Conservation (phyloP, 2,797 vertebrate genomes). For the Anguilla megastoma region DNA sequence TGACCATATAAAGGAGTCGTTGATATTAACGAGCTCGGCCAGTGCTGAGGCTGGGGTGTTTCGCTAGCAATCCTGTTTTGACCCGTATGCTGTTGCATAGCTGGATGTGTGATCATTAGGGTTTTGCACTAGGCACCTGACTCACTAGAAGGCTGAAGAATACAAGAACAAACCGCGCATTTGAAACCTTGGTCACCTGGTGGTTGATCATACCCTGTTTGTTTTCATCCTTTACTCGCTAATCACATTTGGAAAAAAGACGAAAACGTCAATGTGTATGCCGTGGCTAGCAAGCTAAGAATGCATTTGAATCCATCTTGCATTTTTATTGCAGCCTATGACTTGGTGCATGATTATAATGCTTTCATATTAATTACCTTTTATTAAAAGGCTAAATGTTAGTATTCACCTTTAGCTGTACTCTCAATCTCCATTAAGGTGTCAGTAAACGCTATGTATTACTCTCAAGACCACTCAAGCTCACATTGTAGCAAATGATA, state of each 20-base stretch:
- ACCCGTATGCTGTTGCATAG: slow-evolving; percentile 58
- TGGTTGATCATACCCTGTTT: slow-evolving; percentile 44
- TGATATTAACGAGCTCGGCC: neutral
- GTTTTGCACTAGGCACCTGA: slow-evolving; percentile 32
- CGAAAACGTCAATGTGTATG: neutral
- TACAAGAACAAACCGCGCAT: slow-evolving; percentile 48
- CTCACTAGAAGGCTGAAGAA: slow-evolving; percentile 50
- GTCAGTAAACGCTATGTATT: neutral
- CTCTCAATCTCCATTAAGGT: neutral
- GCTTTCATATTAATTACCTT: neutral
- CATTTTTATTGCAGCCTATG: neutral
- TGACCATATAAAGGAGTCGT: slow-evolving; percentile 7
- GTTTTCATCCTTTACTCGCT: neutral
- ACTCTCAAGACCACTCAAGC: neutral
- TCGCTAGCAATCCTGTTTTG: slow-evolving; percentile 56
- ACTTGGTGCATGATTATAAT: neutral
- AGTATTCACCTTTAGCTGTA: neutral
- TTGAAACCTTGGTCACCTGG: slow-evolving; percentile 49
- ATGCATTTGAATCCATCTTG: neutral
- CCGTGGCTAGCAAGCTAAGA: neutral
- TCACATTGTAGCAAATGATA: neutral
- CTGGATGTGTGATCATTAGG: slow-evolving; percentile 46
- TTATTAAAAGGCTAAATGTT: neutral
- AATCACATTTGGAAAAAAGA: neutral
- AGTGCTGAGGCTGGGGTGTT: slow-evolving; percentile 46